Evolutionary conservation across 2,888 invertebrate genomes (phyloP).

Genomic region (Drosophila siamana): DNA sequence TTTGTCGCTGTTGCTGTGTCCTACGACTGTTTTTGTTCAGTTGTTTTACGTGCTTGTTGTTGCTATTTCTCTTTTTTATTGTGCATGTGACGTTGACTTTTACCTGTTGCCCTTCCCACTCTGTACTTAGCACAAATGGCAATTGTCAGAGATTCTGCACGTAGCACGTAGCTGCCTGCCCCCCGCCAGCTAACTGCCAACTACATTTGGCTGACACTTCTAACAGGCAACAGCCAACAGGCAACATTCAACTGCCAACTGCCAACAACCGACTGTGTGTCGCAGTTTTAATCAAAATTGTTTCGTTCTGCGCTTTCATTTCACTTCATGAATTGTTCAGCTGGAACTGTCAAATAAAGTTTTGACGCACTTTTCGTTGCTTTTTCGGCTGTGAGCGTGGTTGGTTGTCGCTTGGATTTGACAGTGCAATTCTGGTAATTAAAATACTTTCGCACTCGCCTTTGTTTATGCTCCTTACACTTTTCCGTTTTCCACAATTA

Average conservation of each 20-base stretch:
- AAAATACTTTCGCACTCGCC: slow-evolving; percentile 76
- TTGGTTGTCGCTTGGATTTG: slow-evolving; percentile 34
- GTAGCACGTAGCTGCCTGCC: slow-evolving; percentile 12
- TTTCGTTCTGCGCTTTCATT: slow-evolving; percentile 54
- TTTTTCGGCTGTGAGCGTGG: background rate
- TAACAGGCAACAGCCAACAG: slow-evolving; percentile 27
- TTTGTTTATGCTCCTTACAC: slow-evolving; percentile 45
- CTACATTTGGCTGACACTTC: slow-evolving; percentile 49
- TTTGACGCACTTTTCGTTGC: slow-evolving; percentile 65
- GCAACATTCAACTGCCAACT: slow-evolving; percentile 2
- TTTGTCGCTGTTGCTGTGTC: slow-evolving; percentile 14
- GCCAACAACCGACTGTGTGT: slow-evolving; percentile 51
- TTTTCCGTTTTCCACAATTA: slow-evolving; percentile 57
- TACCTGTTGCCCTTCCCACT: slow-evolving; percentile 61
- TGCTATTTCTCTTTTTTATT: slow-evolving; percentile 20
- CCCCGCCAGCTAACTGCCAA: slow-evolving; percentile 19
- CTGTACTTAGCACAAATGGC: slow-evolving; percentile 61
- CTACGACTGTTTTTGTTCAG: slow-evolving; percentile 46
- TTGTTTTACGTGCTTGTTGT: slow-evolving; percentile 29
- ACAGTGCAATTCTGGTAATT: slow-evolving; percentile 69
- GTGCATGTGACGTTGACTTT: slow-evolving; percentile 45
- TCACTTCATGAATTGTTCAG: slow-evolving; percentile 76
- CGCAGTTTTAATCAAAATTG: slow-evolving; percentile 81
- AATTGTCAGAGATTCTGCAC: slow-evolving; percentile 63
- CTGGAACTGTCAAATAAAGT: slow-evolving; percentile 79